These are phyloP conservation scores for Drosophila nigrodunni DNA, from an alignment of 1,140 invertebrate species.

Conservation along the genomic window DNA sequence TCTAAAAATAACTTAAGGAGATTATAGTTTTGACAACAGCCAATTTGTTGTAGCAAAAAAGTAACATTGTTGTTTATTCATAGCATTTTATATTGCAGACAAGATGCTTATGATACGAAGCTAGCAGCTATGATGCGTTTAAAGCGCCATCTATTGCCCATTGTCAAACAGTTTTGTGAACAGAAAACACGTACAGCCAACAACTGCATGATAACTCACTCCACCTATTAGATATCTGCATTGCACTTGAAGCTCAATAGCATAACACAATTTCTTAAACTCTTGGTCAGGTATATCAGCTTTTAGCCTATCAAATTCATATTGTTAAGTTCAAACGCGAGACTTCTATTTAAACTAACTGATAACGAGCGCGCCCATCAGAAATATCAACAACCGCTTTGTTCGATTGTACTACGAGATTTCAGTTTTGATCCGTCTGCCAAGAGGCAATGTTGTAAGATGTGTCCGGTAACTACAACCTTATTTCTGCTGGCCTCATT, in stretches of 20 bases:
- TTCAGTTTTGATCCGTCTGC: conserved; percentile 28
- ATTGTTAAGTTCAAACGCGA: conserved; percentile 5
- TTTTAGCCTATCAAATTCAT: not conserved
- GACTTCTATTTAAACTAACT: not conserved
- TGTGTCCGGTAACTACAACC: conserved; percentile 31
- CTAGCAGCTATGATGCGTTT: not conserved
- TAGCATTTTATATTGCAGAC: not conserved
- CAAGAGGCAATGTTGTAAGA: conserved; percentile 8
- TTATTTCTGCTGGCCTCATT: conserved; percentile 35
- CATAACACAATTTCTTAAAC: not conserved
- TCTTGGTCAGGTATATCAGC: not conserved
- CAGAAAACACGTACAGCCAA: too few relatives aligned
- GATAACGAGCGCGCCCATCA: conserved; percentile 11
- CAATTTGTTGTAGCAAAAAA: too few relatives aligned
- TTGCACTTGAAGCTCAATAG: not conserved
- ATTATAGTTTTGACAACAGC: too few relatives aligned
- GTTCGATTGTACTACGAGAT: not conserved
- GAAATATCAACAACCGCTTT: not conserved
- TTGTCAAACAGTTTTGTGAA: not conserved
- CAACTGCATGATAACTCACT: too few relatives aligned
- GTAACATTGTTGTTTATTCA: too few relatives aligned
- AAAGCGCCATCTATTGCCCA: not conserved
- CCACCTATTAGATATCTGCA: not conserved
- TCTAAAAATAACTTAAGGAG: too few relatives aligned
- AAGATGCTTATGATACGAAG: not conserved